Evolutionary conservation across 37 sponge, comb jelly and placozoan genomes (phyloP).

Genomic region (Sycon ciliatum): DNA sequence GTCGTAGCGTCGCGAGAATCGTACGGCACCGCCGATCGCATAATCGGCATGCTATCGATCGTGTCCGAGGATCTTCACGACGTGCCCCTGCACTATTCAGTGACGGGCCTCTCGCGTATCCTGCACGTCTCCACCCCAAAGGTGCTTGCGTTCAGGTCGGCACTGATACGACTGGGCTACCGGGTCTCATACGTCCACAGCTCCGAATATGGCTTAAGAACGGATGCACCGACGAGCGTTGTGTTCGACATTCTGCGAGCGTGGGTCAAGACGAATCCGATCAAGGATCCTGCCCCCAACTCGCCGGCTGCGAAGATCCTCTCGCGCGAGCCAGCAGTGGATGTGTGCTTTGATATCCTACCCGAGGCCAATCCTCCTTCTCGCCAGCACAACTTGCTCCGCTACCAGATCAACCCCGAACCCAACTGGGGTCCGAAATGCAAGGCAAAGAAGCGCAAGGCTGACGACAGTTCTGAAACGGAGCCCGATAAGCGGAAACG

Average conservation of each 20-base stretch:
- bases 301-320: constrained; percentile 65
- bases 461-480: constrained; percentile 5
- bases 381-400: constrained; percentile 43
- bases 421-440: constrained; percentile 98
- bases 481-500: constrained; percentile 28
- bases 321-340: constrained; percentile 53
- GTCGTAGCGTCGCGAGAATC: constrained; percentile 12
- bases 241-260: constrained; percentile 94
- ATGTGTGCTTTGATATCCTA: constrained; percentile 44
- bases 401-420: constrained; percentile 88
- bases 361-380: constrained; percentile 76
- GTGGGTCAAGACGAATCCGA: constrained; percentile 54
- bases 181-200: constrained; percentile 77
- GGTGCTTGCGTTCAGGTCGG: constrained; percentile 76
- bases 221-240: constrained; percentile 72
- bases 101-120: constrained; percentile 56
- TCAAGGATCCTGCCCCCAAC: constrained; percentile 39
- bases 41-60: constrained; percentile 73
- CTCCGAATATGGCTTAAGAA: constrained; percentile 72
- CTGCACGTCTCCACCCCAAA: constrained; percentile 67
- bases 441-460: constrained; percentile 68
- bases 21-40: constrained; percentile 56
- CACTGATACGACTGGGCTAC: constrained; percentile 79
- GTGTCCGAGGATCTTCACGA: constrained; percentile 79
- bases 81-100: constrained; percentile 69